Conservation (phyloP, 2,888 invertebrate genomes). For the Hyalella azteca region DNA sequence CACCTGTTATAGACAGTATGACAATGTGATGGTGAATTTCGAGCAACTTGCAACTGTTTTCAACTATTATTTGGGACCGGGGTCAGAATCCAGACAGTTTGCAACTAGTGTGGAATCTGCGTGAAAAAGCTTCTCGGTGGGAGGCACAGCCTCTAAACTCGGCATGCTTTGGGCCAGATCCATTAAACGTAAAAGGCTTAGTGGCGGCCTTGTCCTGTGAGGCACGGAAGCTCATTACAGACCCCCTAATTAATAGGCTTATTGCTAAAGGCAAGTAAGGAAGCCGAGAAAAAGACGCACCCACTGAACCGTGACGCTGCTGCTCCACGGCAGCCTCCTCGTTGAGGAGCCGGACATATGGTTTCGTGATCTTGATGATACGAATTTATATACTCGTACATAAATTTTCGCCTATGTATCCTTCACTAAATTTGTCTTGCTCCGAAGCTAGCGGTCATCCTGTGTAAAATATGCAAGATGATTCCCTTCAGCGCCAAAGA, state of each 20-base stretch:
- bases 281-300: neutral
- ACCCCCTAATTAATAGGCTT: slow-evolving; percentile 29
- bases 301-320: neutral
- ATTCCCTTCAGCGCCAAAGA: no score
- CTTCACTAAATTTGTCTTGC: no score
- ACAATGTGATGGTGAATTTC: neutral
- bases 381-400: no score
- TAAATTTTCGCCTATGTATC: no score
- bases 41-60: neutral
- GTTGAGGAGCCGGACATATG: no score
- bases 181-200: slow-evolving; percentile 37
- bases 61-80: neutral
- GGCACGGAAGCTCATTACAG: slow-evolving; percentile 33
- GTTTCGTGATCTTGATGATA: no score
- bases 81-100: neutral
- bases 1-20: neutral
- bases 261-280: slow-evolving; percentile 30
- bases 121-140: neutral
- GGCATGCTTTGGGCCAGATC: slow-evolving; percentile 12
- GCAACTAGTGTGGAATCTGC: no score
- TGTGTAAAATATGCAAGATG: no score
- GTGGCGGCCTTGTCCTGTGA: slow-evolving; percentile 18
- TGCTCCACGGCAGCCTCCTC: neutral
- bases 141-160: neutral
- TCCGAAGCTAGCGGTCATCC: no score